Evolutionary conservation across 2,113 vertebrate species (phyloP), one percentile per base, ranked within the genome.

Genomic region (Erythrocercus mccallii): DNA sequence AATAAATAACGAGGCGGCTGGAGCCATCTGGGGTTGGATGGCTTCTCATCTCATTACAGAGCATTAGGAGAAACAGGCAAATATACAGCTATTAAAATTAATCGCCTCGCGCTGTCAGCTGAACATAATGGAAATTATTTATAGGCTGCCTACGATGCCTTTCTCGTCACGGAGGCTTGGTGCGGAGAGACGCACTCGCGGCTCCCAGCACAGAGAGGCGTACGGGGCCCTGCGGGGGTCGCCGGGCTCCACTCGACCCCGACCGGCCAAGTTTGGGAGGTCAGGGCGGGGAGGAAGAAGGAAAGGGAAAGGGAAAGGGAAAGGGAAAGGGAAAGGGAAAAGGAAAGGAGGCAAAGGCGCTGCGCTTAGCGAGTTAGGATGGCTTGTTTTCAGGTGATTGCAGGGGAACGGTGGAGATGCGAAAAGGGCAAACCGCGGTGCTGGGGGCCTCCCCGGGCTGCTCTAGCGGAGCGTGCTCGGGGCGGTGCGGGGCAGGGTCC

Each of bases 21-120:
- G 97, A 98, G 97, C 97, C 97, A 98, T 97, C 94, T 97, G 97
- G 98, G 98, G 96, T 96, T 97, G 97, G 98, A 97, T 97, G 96
- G 97, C 97, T 98, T 98, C 98, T 97, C 96, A 97, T 97, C 97
- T 98, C 98, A 98, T 98, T 98, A 98, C 97, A 81, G 94, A 98
- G 98, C 97, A 98, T 98, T 98, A 98, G 98, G 97, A 98, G 98
- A 98, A 97, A 97, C 98, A 98, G 98, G 98, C 98, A 98, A 98
- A 98, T 98, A 98, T 98, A 97, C 98, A 98, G 98, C 98, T 98
- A 98, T 98, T 98, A 98, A 98, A 98, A 98, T 98, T 98, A 98
- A 98, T 98, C 98, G 98, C 97, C 98, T 98, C 97, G 97, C 98
- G 98, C 98, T 98, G 98, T 98, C 98, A 98, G 98, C 98, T 98